A percentile compares a stretch with the other conserved stretches of the same genome.
These are phyloP conservation scores for Lacerta agilis DNA, from an alignment of 2,797 vertebrate genomes.

Conservation along the genomic window DNA sequence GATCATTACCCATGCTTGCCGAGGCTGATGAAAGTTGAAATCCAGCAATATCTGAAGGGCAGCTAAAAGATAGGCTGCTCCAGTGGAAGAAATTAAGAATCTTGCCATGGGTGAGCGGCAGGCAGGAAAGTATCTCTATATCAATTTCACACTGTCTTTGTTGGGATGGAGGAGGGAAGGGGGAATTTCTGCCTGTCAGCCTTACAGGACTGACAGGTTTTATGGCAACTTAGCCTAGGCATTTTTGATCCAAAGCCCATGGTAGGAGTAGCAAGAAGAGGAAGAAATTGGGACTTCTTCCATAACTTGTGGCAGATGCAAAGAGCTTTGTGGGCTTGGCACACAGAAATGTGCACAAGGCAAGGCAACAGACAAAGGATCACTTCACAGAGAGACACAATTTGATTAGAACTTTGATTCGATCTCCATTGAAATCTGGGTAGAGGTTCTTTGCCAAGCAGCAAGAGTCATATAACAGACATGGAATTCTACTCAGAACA, in stretches of 20 bases:
- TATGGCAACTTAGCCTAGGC: background rate
- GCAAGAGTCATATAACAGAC: background rate
- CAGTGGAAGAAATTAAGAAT: background rate
- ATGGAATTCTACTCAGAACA: background rate
- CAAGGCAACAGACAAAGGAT: background rate
- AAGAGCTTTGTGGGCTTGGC: background rate
- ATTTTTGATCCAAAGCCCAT: background rate
- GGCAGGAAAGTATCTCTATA: background rate
- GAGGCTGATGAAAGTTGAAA: no score
- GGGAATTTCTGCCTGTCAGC: background rate
- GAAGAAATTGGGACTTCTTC: background rate
- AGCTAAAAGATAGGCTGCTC: background rate
- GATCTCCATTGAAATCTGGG: background rate
- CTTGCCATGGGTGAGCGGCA: background rate
- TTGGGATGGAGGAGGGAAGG: background rate
- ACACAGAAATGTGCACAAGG: background rate
- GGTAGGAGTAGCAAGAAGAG: background rate
- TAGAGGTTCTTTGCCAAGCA: background rate
- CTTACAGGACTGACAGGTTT: background rate
- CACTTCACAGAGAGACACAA: background rate
- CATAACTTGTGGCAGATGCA: background rate
- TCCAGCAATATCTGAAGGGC: no score
- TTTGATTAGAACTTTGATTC: background rate
- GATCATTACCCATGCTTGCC: no score
- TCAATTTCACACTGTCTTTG: background rate